Conservation (phyloP, 2,888 invertebrate genomes). For the Caenorhabditis drosophilae region DNA sequence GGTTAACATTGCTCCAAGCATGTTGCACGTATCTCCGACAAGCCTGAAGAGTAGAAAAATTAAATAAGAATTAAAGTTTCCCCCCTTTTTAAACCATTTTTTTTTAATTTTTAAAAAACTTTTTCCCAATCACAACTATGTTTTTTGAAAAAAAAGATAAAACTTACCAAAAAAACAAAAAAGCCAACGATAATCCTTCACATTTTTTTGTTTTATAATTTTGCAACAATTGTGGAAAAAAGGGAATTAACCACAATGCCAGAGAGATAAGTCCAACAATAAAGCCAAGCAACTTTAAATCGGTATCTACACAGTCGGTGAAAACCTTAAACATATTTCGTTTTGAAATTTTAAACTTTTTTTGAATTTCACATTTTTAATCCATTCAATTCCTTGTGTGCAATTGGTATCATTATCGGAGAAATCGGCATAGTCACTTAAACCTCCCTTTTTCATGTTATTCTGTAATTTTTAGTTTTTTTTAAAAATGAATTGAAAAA, state of each 20-base stretch:
- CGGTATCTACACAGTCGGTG: constrained; percentile 58
- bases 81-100: too few relatives aligned
- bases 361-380: constrained; percentile 45
- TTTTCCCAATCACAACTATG: too few relatives aligned
- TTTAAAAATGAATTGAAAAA: too few relatives aligned
- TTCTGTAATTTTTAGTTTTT: neutral
- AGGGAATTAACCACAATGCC: constrained; percentile 60
- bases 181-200: constrained; percentile 70
- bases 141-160: constrained; percentile 1
- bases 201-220: constrained; percentile 67
- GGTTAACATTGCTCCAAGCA: constrained; percentile 70
- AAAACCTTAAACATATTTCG: constrained; percentile 39
- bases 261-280: constrained; percentile 70
- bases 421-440: constrained; percentile 33
- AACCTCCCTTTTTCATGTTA: constrained; percentile 53
- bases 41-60: constrained; percentile 51
- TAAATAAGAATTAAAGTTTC: too few relatives aligned
- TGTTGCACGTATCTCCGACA: constrained; percentile 70
- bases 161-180: constrained; percentile 70
- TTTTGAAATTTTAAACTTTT: neutral
- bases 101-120: too few relatives aligned
- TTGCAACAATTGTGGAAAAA: constrained; percentile 68
- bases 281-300: constrained; percentile 73
- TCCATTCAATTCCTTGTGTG: constrained; percentile 55
- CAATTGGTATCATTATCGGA: constrained; percentile 44